Evolutionary conservation across 2,113 vertebrate species (phyloP), one percentile per base, ranked within the genome.

Genomic region (Ophthalmolycus amberensis): DNA sequence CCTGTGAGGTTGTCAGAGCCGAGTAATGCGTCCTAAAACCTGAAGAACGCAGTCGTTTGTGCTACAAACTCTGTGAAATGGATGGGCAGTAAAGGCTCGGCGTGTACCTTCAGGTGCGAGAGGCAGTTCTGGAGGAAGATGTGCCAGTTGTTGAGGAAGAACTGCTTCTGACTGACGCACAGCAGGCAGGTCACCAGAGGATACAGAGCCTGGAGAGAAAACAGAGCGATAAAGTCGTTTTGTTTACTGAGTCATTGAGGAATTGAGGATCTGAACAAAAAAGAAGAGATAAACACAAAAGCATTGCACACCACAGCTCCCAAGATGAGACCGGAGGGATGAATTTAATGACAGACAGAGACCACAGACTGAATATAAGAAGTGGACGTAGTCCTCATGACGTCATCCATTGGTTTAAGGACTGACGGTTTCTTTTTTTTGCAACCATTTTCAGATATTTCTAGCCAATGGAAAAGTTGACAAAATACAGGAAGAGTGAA

Each of bases 81-180:
- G 38, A 20, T 4, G n/a, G 64, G 20, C 65, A 22, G 20, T 63
- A 60, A 46, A 71, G 42, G 22, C 18, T 69, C 27, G 18, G 42
- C 32, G 86, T 1, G 94, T 99, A 99, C 98, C 98, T 99, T 99
- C 83, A 99, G 96, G 94, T 99, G 98, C 20, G 98, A 99, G 91
- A 99, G 96, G 95, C 98, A 99, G 94, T 99, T 99, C 94, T 98
- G 97, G 92, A 99, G 97, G 95, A 99, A 99, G 96, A 99, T 99
- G 95, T 99, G 98, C 98, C 98, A 99, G 95, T 99, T 99, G 96
- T 97, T 99, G 95, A 99, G 97, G 96, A 99, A 99, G 96, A 99
- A 99, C 91, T 97, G 97, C 95, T 99, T 99, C 94, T 99, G 98
- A 95, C 98, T 99, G 91, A 99, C 98, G 95, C 98, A 99, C 89